phyloP scores from a whole-genome alignment of 53 echinoderm and acorn worm genomes.

The Echinometra lucunter region DNA sequence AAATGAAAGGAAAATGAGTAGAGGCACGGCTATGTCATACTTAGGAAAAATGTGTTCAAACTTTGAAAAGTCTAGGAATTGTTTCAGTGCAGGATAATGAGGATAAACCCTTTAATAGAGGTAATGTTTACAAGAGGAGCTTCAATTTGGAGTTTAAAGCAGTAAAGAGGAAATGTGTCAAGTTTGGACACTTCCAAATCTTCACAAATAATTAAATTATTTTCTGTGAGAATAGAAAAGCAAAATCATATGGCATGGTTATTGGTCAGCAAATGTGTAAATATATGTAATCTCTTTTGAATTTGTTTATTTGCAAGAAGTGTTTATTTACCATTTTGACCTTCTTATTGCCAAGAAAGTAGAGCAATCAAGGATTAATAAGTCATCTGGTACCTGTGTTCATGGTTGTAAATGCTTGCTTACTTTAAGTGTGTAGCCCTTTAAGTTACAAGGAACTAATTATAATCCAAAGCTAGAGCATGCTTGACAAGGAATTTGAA shows the following conservation, averaged over 20 bases:
- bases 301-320: no score
- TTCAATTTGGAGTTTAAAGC: background rate
- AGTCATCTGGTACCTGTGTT: background rate
- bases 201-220: no score
- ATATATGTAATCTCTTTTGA: no score
- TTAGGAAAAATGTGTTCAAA: background rate
- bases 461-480: no score
- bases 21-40: background rate
- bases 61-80: background rate
- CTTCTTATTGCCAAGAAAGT: no score
- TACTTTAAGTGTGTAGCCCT: no score
- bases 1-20: background rate
- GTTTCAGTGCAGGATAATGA: background rate
- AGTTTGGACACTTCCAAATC: background rate
- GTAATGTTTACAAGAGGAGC: background rate
- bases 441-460: no score
- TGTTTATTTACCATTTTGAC: no score
- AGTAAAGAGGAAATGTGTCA: background rate
- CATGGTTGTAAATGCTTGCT: no score
- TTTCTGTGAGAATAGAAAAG: no score
- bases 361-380: background rate
- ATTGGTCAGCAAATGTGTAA: no score
- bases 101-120: background rate
- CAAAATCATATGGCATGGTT: no score
- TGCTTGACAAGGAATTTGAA: background rate